Conservation (phyloP, 2,113 vertebrate species). For the Theristicus caerulescens region DNA sequence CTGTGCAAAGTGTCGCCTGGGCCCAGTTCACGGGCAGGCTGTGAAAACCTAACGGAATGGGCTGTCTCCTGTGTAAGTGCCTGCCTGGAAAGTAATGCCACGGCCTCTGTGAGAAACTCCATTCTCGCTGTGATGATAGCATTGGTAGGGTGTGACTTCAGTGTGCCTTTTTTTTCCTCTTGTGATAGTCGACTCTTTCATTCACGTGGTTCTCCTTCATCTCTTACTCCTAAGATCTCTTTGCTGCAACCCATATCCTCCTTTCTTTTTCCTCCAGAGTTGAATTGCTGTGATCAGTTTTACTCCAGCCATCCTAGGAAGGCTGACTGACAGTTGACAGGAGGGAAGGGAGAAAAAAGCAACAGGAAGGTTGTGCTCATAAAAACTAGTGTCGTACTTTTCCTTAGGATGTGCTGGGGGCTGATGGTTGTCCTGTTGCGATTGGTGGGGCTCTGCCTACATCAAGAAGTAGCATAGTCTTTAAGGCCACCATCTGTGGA, state of each 20-base stretch:
- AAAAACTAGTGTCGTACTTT: not conserved
- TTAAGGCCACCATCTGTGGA: not conserved
- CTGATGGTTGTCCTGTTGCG: not conserved
- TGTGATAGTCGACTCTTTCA: not conserved
- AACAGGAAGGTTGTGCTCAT: not conserved
- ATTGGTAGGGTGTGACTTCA: not conserved
- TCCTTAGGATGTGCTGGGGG: not conserved
- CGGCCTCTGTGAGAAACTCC: not conserved
- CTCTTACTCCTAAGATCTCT: not conserved
- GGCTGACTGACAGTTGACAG: not conserved
- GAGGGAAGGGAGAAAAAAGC: not conserved
- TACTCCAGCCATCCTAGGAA: not conserved
- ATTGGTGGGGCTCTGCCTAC: not conserved
- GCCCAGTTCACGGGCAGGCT: not conserved
- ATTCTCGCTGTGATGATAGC: rapidly evolving
- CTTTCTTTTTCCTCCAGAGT: not conserved
- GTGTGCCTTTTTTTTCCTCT: not conserved
- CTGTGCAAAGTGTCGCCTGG: not conserved
- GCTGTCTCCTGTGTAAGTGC: not conserved
- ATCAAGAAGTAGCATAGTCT: not conserved
- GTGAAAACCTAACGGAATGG: not conserved
- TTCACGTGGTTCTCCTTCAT: not conserved
- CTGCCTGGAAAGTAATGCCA: not conserved
- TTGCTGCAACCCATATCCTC: not conserved
- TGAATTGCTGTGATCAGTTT: not conserved